A percentile compares a stretch with the other conserved stretches of the same genome.
Conservation (phyloP, 64 coral and sea anemone species). For the Pachyseris speciosa region DNA sequence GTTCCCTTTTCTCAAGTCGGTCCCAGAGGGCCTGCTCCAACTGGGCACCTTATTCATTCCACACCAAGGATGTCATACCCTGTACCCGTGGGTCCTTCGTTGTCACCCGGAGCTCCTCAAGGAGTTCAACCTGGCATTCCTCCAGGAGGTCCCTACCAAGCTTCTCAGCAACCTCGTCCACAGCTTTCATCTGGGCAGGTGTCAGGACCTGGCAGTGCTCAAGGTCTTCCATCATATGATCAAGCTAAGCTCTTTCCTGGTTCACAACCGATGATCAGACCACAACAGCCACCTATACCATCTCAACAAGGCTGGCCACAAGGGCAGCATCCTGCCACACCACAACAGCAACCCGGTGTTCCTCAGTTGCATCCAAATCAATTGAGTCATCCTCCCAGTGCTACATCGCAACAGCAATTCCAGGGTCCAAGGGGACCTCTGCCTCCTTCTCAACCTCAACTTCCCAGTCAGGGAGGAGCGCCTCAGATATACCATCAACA, state of each 20-base stretch:
- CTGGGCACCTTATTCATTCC: conserved; percentile 65
- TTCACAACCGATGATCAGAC: not conserved
- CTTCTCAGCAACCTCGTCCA: not conserved
- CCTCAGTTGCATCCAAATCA: not conserved
- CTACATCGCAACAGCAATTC: conserved; percentile 10
- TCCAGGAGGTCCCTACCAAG: not conserved
- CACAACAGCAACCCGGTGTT: not conserved
- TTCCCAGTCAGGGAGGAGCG: not conserved
- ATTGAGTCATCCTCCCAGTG: not conserved
- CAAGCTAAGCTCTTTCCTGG: conserved; percentile 20
- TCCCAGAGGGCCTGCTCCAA: conserved; percentile 15
- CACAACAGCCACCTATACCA: not conserved
- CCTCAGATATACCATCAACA: conserved; percentile 31
- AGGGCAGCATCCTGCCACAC: not conserved
- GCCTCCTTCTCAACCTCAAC: conserved; percentile 12
- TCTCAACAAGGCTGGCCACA: not conserved
- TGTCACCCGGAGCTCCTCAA: not conserved
- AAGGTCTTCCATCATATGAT: conserved; percentile 40
- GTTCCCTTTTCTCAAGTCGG: conserved; percentile 27
- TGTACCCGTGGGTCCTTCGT: conserved; percentile 27
- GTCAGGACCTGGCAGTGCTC: not conserved
- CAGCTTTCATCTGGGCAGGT: not conserved
- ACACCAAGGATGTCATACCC: conserved; percentile 86
- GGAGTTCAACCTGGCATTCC: not conserved
- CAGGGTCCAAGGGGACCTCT: conserved; percentile 35